Evolutionary conservation across 2,888 invertebrate genomes (phyloP).

Genomic region (Drosophila mimica): DNA sequence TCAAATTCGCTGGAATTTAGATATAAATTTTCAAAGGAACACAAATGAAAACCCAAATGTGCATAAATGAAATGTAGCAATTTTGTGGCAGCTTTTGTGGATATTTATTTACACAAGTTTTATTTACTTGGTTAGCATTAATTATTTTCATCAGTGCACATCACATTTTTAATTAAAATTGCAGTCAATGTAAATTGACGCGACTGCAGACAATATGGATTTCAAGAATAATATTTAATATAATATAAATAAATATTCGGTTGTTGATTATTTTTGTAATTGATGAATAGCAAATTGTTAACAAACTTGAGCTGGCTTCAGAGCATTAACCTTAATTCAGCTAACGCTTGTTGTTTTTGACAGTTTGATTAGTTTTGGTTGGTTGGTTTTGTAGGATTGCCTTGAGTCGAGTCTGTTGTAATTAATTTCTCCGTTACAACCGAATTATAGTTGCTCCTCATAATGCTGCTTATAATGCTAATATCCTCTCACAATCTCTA

Average conservation of each 20-base stretch:
- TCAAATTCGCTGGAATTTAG: neutral
- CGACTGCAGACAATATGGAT: neutral
- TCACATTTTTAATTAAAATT: neutral
- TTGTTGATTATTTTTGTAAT: neutral
- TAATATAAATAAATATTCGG: neutral
- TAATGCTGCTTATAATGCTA: neutral
- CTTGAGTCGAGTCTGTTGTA: neutral
- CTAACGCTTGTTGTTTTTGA: neutral
- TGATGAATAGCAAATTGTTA: neutral
- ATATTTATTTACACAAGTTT: neutral
- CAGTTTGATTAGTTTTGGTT: neutral
- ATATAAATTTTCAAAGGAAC: neutral
- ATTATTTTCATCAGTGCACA: neutral
- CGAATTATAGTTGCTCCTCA: neutral
- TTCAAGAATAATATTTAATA: neutral
- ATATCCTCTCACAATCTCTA: neutral
- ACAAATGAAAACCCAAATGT: neutral
- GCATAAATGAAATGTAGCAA: neutral
- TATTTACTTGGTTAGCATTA: neutral
- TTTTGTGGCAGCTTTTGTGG: neutral
- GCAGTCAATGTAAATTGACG: neutral
- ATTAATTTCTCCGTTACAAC: constrained; percentile 19
- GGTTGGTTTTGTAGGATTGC: neutral
- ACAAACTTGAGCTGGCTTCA: neutral
- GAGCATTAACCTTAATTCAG: neutral